These are phyloP conservation scores for Casuarius casuarius DNA, from an alignment of 2,113 vertebrate genomes.

Conservation along the genomic window DNA sequence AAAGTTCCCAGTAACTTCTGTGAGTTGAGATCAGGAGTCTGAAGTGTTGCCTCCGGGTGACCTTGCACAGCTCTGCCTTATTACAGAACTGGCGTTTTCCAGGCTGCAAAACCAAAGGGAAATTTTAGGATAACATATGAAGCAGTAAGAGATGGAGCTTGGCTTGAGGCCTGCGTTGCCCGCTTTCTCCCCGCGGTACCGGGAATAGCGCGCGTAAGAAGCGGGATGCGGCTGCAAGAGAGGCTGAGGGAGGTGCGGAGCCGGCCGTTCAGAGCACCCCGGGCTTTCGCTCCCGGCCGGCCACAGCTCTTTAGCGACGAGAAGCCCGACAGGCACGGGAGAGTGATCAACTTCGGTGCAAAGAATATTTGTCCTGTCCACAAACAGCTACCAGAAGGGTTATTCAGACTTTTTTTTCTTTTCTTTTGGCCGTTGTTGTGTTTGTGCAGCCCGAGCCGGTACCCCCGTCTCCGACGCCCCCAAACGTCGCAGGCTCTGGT, in stretches of 20 bases:
- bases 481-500: background rate
- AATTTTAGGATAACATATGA: background rate
- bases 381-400: background rate
- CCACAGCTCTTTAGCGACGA: background rate
- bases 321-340: background rate
- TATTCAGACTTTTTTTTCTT: background rate
- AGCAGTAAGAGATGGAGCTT: background rate
- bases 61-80: background rate
- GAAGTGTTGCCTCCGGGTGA: background rate
- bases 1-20: fast-evolving
- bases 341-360: background rate
- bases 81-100: background rate
- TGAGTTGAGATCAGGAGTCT: background rate
- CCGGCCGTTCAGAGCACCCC: background rate
- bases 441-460: background rate
- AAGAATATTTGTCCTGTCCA: background rate
- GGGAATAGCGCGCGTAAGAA: background rate
- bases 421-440: background rate
- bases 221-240: background rate
- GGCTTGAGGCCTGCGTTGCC: background rate
- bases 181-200: background rate
- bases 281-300: background rate
- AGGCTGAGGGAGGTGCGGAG: background rate
- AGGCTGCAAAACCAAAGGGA: background rate
- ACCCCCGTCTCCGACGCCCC: background rate